A percentile compares a stretch with the other conserved stretches of the same genome.
Evolutionary conservation across 2,113 vertebrate species (phyloP).

Genomic region (Nannobrachium achirus): DNA sequence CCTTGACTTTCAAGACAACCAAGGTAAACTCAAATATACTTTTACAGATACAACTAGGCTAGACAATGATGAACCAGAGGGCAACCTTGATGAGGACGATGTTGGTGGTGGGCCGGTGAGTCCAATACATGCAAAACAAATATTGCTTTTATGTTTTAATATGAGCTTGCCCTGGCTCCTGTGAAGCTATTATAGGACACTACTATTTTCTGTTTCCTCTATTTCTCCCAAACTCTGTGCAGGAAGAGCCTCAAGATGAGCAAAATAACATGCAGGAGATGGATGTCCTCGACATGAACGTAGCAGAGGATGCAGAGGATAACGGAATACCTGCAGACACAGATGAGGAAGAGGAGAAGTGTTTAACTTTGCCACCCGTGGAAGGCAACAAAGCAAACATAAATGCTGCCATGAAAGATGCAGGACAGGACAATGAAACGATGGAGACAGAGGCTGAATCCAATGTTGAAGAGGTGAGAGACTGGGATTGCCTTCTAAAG

Average conservation of each 20-base stretch:
- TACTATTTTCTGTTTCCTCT: neutral
- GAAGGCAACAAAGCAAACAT: conserved; percentile 60
- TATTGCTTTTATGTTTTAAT: too few species aligned
- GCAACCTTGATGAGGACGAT: conserved; percentile 88
- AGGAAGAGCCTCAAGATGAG: conserved; percentile 85
- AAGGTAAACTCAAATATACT: too few species aligned
- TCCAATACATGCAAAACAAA: neutral
- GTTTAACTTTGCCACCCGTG: conserved; percentile 55
- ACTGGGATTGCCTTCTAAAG: too few species aligned
- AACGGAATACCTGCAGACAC: conserved; percentile 80
- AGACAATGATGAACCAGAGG: conserved; percentile 88
- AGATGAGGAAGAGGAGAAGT: conserved; percentile 75
- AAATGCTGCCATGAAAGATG: conserved; percentile 65
- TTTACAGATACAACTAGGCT: conserved; percentile 80
- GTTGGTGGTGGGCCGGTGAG: conserved; percentile 87
- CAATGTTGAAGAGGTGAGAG: conserved; percentile 71
- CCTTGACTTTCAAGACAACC: too few species aligned
- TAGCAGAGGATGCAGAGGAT: conserved; percentile 87
- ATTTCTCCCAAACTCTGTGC: neutral
- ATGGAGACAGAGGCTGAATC: conserved; percentile 58
- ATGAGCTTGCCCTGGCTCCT: neutral
- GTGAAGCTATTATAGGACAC: neutral
- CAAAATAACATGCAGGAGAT: conserved; percentile 86
- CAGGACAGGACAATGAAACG: conserved; percentile 64
- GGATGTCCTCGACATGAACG: conserved; percentile 88